phyloP scores from a whole-genome alignment of 2,888 invertebrate genomes.

The Noctua fimbriata region DNA sequence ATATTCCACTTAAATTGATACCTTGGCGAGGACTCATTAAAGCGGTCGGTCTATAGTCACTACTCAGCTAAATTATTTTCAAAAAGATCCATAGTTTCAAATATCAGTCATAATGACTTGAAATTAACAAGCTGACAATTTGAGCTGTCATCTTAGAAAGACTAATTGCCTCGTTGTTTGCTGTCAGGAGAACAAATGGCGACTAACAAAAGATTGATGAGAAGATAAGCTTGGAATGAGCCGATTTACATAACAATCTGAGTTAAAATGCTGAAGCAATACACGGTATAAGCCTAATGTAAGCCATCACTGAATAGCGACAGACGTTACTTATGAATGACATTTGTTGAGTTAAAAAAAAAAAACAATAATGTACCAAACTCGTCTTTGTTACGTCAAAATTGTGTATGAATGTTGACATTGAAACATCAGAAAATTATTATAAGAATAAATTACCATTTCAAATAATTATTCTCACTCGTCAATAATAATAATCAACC shows the following conservation, averaged over 20 bases:
- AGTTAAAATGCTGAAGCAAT: conserved; percentile 34
- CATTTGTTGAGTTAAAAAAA: not conserved
- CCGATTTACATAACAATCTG: conserved; percentile 51
- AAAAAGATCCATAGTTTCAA: conserved; percentile 26
- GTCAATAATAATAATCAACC: not conserved
- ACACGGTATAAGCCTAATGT: conserved; percentile 17
- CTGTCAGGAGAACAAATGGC: conserved; percentile 58
- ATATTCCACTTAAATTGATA: too few species aligned
- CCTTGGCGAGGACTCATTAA: too few species aligned
- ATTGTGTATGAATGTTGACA: not conserved
- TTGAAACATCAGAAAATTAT: not conserved
- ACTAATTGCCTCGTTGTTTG: conserved; percentile 52
- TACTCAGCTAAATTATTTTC: conserved; percentile 1
- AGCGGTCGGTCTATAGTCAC: not conserved
- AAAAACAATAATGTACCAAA: not conserved
- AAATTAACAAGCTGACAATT: conserved; percentile 49
- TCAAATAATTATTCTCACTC: not conserved
- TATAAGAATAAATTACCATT: not conserved
- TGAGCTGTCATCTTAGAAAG: conserved; percentile 43
- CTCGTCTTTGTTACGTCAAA: conserved; percentile 6
- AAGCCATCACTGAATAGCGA: not conserved
- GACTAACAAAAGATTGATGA: conserved; percentile 53
- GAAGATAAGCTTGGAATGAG: conserved; percentile 41
- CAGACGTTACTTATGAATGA: not conserved
- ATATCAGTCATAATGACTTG: conserved; percentile 28